Conservation (phyloP, 2,797 vertebrate species). For the Semotilus atromaculatus region DNA sequence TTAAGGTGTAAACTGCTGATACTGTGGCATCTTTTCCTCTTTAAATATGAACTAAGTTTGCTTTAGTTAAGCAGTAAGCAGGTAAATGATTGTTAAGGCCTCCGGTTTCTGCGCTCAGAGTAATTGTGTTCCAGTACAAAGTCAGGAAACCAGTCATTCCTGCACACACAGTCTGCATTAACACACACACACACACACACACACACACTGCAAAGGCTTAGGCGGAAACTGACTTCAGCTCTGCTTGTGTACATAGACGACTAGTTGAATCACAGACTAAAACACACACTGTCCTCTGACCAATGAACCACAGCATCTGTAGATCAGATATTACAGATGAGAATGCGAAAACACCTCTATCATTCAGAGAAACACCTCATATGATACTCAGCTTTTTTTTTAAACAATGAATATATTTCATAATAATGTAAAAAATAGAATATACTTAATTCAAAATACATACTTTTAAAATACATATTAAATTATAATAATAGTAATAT, state of each 20-base stretch:
- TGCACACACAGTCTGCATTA: slow-evolving; percentile 49
- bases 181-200: slow-evolving; percentile 26
- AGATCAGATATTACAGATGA: background rate
- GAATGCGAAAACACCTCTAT: background rate
- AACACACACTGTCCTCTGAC: background rate
- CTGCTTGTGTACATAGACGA: slow-evolving; percentile 4
- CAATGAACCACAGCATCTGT: background rate
- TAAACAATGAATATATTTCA: background rate
- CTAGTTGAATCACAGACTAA: background rate
- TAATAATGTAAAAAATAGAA: background rate
- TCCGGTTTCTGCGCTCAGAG: slow-evolving; percentile 30
- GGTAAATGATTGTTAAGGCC: slow-evolving; percentile 61
- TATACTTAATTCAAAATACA: background rate
- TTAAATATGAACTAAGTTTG: slow-evolving; percentile 18
- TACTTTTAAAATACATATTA: background rate
- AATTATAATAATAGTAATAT: background rate
- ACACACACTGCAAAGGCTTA: background rate
- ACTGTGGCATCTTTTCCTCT: slow-evolving; percentile 7
- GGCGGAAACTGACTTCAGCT: background rate
- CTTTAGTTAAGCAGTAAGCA: slow-evolving; percentile 55
- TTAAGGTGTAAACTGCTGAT: background rate
- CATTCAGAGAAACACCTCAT: background rate
- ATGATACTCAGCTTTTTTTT: background rate
- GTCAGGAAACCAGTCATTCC: slow-evolving; percentile 60
- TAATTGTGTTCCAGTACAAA: slow-evolving; percentile 65